These are phyloP conservation scores for Coelopa pilipes DNA, from an alignment of 2,888 invertebrate genomes.

Conservation along the genomic window DNA sequence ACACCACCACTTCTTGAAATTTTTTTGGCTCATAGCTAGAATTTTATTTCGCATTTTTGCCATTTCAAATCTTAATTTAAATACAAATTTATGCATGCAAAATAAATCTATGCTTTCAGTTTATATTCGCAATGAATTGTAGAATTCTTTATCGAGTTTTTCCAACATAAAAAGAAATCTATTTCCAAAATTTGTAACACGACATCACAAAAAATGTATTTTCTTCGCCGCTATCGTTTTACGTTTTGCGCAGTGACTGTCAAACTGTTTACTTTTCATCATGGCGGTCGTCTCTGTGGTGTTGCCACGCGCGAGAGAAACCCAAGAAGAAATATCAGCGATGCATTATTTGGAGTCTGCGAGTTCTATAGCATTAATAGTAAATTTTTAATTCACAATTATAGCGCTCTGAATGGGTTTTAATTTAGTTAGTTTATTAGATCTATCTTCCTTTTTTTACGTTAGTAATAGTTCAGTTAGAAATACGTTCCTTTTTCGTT, in stretches of 20 bases:
- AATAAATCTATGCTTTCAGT: constrained; percentile 22
- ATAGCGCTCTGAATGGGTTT: no score
- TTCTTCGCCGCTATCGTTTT: constrained; percentile 50
- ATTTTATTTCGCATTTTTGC: constrained; percentile 60
- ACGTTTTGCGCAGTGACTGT: constrained; percentile 34
- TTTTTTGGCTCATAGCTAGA: constrained; percentile 43
- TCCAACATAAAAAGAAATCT: constrained; percentile 20
- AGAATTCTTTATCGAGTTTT: constrained; percentile 33
- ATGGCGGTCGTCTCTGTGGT: constrained; percentile 38
- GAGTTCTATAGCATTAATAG: no score
- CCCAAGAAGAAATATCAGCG: no score
- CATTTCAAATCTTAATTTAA: constrained; percentile 37
- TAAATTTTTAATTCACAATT: no score
- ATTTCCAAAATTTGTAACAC: constrained; percentile 40
- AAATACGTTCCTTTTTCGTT: no score
- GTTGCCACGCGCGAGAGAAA: background rate
- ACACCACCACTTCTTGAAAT: constrained; percentile 46
- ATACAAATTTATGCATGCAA: constrained; percentile 20
- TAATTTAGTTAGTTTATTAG: no score
- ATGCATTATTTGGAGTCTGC: no score
- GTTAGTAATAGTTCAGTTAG: no score
- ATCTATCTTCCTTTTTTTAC: no score
- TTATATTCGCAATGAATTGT: background rate
- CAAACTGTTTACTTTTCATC: constrained; percentile 45
- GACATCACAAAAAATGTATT: constrained; percentile 47